phyloP scores from a whole-genome alignment of 2,113 vertebrate species.

The Pungitius pungitius region DNA sequence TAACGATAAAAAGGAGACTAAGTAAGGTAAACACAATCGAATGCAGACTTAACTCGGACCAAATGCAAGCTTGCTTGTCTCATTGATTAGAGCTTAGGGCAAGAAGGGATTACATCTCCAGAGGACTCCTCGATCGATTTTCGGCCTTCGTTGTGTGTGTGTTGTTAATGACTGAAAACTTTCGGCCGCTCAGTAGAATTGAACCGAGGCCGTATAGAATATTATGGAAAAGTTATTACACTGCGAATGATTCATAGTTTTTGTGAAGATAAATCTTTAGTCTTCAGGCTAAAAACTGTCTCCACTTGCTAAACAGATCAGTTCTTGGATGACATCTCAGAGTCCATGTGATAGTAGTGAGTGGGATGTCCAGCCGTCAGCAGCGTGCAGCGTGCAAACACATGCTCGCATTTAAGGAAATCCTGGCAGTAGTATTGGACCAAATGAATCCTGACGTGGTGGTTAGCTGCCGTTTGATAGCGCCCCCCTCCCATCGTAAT shows the following conservation, averaged over 20 bases:
- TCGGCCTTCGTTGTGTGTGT: slow-evolving; percentile 38
- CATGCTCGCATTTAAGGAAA: neutral
- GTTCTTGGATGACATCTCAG: neutral
- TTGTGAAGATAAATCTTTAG: slow-evolving; percentile 7
- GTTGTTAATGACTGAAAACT: slow-evolving; percentile 52
- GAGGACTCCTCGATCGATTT: slow-evolving; percentile 57
- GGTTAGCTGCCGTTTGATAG: neutral
- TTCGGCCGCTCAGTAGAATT: slow-evolving; percentile 29
- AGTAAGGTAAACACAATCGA: slow-evolving; percentile 8
- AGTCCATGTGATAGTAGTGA: neutral
- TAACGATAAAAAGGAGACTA: neutral
- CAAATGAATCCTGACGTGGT: neutral
- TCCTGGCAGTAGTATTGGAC: neutral
- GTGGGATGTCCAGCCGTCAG: neutral
- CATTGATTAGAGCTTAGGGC: slow-evolving; percentile 60
- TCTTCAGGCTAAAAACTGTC: slow-evolving; percentile 9
- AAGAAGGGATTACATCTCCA: slow-evolving; percentile 61
- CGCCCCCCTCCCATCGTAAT: neutral
- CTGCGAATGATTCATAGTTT: neutral
- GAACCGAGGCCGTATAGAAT: neutral
- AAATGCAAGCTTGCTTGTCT: slow-evolving; percentile 32
- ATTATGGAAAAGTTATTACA: neutral
- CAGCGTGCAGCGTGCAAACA: neutral
- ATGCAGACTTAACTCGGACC: slow-evolving; percentile 18
- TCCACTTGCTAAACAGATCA: neutral